Evolutionary conservation across 2,113 vertebrate species (phyloP).

Genomic region (Camelus dromedarius): DNA sequence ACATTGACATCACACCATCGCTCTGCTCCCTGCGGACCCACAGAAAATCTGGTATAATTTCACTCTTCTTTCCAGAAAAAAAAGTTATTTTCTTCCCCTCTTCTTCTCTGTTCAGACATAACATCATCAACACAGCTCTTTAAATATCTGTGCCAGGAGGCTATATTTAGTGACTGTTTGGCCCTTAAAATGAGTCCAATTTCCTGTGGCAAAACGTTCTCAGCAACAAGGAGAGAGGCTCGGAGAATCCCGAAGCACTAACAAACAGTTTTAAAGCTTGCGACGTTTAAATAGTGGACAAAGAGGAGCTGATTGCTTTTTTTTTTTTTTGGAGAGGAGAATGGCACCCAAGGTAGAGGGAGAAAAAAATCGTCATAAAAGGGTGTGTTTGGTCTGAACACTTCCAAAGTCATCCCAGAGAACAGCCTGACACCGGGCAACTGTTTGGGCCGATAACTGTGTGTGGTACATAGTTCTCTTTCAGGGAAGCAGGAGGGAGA

Average conservation of each 20-base stretch:
- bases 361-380: neutral
- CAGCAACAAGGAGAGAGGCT: conserved; percentile 75
- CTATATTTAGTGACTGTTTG: conserved; percentile 86
- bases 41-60: conserved; percentile 53
- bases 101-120: conserved; percentile 81
- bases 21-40: neutral
- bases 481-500: neutral
- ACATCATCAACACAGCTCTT: conserved; percentile 86
- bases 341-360: fast-evolving
- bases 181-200: conserved; percentile 85
- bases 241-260: conserved; percentile 76
- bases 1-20: neutral
- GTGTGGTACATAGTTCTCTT: neutral
- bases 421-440: neutral
- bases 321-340: neutral
- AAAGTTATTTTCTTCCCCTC: conserved; percentile 80
- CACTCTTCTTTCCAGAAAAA: conserved; percentile 45
- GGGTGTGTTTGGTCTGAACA: neutral
- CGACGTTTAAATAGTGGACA: neutral
- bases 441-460: neutral
- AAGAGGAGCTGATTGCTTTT: neutral
- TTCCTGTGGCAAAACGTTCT: conserved; percentile 88
- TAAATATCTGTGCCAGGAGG: conserved; percentile 86
- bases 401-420: neutral
- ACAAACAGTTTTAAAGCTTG: conserved; percentile 22